phyloP scores from a whole-genome alignment of 2,797 vertebrate species.

The Alcedo atthis region DNA sequence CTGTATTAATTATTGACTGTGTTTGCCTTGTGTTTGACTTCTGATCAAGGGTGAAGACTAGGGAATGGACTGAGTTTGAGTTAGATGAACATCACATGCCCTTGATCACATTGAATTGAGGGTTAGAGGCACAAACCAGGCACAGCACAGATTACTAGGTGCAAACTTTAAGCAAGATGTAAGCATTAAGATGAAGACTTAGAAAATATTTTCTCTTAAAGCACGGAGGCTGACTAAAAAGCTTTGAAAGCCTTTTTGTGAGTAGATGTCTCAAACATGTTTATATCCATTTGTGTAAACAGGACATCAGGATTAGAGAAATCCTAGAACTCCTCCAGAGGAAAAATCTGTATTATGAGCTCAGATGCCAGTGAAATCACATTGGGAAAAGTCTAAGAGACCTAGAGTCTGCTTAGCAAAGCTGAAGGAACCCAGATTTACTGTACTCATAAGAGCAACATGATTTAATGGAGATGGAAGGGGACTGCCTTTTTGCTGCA shows the following conservation, averaged over 20 bases:
- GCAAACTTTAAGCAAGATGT: not conserved
- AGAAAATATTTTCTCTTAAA: not conserved
- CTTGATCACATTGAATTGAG: not conserved
- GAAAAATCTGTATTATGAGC: not conserved
- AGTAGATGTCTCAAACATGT: not conserved
- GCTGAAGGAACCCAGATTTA: not conserved
- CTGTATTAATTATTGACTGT: not conserved
- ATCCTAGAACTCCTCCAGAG: not conserved
- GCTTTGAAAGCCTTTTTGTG: not conserved
- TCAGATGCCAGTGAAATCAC: not conserved
- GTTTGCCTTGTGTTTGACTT: not conserved
- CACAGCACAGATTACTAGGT: not conserved
- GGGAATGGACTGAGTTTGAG: not conserved
- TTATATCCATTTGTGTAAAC: not conserved
- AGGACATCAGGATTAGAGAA: not conserved
- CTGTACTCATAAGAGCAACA: not conserved
- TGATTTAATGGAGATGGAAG: not conserved
- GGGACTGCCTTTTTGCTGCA: not conserved
- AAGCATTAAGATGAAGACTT: not conserved
- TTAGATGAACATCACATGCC: not conserved
- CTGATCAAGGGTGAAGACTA: not conserved
- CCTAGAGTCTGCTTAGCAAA: not conserved
- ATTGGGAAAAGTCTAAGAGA: not conserved
- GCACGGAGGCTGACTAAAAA: not conserved
- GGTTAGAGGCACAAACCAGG: not conserved